Percentiles rank a stretch among this genome's conserved stretches.
phyloP scores from a whole-genome alignment of 2,797 vertebrate species.

The Ctenopoma kingsleyae region DNA sequence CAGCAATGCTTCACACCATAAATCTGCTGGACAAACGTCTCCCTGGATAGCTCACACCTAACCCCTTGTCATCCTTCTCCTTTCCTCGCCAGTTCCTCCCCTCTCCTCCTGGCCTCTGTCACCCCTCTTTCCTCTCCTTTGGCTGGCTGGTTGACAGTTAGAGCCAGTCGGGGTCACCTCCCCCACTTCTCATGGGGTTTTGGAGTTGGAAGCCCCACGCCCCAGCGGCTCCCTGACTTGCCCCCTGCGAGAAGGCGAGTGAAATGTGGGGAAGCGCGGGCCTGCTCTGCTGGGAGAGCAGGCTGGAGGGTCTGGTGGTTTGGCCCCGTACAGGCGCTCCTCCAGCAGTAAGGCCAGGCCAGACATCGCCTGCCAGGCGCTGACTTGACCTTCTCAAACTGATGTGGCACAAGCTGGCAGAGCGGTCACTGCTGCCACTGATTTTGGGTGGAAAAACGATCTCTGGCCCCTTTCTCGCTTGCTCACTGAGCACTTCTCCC shows the following conservation, averaged over 20 bases:
- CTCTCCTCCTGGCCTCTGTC: conserved; percentile 61
- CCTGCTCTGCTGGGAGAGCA: conserved; percentile 60
- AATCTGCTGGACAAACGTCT: conserved; percentile 75
- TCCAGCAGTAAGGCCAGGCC: conserved; percentile 71
- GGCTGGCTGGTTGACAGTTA: conserved; percentile 78
- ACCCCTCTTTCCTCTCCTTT: conserved; percentile 62
- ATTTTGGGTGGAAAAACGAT: conserved; percentile 55
- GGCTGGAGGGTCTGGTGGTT: conserved; percentile 65
- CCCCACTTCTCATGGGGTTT: conserved; percentile 64
- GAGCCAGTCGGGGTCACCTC: conserved; percentile 71
- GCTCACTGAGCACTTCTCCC: conserved; percentile 37
- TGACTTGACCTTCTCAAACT: conserved; percentile 84
- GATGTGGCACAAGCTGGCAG: conserved; percentile 75
- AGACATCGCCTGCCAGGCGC: conserved; percentile 75
- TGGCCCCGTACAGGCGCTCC: conserved; percentile 57
- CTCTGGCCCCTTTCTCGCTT: conserved; percentile 43
- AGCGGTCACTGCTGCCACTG: conserved; percentile 69
- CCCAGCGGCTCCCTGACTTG: conserved; percentile 77
- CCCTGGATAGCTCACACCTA: conserved; percentile 72
- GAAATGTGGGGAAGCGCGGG: conserved; percentile 60
- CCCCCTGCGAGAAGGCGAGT: conserved; percentile 66
- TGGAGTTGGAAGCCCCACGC: conserved; percentile 70
- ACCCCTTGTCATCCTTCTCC: conserved; percentile 72
- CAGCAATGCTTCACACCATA: conserved; percentile 44
- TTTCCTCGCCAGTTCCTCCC: conserved; percentile 35